Evolutionary conservation across 2,113 vertebrate species (phyloP).

Genomic region (Haemorhous mexicanus): DNA sequence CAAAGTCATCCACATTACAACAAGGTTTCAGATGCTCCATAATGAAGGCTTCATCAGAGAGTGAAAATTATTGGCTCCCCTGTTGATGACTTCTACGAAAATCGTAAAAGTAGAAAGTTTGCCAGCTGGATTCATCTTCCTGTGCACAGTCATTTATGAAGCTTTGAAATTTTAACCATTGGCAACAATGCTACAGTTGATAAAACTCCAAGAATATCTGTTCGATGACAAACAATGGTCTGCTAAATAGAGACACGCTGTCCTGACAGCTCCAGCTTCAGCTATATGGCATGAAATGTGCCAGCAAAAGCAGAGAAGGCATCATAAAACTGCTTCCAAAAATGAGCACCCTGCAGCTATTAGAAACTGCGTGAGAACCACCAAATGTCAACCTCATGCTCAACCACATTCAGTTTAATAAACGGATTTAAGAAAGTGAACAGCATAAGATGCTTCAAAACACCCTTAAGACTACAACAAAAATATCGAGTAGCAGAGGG

Average conservation of each 20-base stretch:
- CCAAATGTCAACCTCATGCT: constrained; percentile 41
- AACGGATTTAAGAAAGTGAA: constrained; percentile 7
- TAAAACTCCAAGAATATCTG: constrained; percentile 58
- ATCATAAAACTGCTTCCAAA: constrained; percentile 44
- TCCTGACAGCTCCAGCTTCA: constrained; percentile 44
- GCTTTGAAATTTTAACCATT: constrained; percentile 47
- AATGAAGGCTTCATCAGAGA: constrained; percentile 47
- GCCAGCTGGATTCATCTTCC: constrained; percentile 55
- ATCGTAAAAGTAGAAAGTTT: constrained; percentile 22
- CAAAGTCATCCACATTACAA: constrained; percentile 19
- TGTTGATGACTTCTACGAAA: constrained; percentile 35
- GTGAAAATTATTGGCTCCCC: constrained; percentile 29
- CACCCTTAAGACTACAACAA: not conserved
- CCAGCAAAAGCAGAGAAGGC: constrained; percentile 46
- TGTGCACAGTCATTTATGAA: constrained; percentile 37
- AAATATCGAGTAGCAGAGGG: not conserved
- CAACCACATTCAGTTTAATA: constrained; percentile 22
- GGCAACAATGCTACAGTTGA: constrained; percentile 30
- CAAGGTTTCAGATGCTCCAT: not conserved
- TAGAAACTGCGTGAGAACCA: constrained; percentile 28
- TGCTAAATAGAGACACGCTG: constrained; percentile 50
- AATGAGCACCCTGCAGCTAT: constrained; percentile 58
- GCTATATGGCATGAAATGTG: not conserved
- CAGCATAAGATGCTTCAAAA: constrained; percentile 1
- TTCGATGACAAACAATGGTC: constrained; percentile 52